Base-by-base conservation (phyloP, 2,113 vertebrate genomes). In the Oreochromis spilurus region DNA sequence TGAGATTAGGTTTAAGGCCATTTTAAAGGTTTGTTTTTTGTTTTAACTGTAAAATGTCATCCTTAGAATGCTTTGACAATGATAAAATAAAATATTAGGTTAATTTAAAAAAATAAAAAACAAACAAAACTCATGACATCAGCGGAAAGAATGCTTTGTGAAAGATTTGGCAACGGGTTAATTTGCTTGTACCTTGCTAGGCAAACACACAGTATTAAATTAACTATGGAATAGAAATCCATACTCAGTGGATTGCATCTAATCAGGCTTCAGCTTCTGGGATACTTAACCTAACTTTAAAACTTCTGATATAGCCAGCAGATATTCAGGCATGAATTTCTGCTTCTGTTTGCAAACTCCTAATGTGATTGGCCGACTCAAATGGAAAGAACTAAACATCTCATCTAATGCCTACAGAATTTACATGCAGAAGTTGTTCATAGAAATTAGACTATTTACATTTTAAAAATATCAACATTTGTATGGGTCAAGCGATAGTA, bases 1-100 rank as follows among this genome's bases (percentile, higher is more conserved):
- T 1, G 0, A 26, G 38, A n/a, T 26, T 72, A 0, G 67, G 13
- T 45, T 72, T 45, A 24, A 3, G 21, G 38, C n/a, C 5, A 1
- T 45, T 65, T 65, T 38, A 38, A 65, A 65, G 19, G 10, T 65
- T 65, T 65, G 10, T 62, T 60, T 29, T 58, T 31, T 17, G 14
- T 19, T 62, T 62, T 65, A 65, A 70, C 38, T 24, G 65, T 43
- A 43, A 70, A 16, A 43, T 43, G 13, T 70, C 36, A 24, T 9
- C 14, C 65, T 16, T 24, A 43, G n/a, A 24, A 14, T 24, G 36
- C 9, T 62, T 62, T 62, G 58, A 4, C 16, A 3, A 36, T 12
- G 60, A 62, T 62, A 36, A n/a, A 62, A 11, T 62, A 62, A 36
- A 36, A 62, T 36, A 62, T 62, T 12, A 62, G 0, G 1, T 62